These are phyloP conservation scores for Drosophila leontia DNA, from an alignment of 1,140 invertebrate genomes.

Conservation along the genomic window DNA sequence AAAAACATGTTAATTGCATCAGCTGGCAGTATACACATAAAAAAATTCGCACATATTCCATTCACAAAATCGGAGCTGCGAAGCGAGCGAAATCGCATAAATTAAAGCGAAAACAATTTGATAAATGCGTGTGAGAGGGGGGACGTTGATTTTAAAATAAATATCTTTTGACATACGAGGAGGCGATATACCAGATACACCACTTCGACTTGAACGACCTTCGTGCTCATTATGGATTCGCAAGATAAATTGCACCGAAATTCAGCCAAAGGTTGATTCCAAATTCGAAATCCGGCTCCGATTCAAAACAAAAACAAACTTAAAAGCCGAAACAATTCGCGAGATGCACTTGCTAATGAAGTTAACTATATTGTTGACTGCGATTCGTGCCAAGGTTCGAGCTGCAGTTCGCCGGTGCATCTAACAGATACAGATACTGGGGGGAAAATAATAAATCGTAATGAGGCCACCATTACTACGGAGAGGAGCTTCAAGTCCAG, in stretches of 20 bases:
- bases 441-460: conserved; percentile 54
- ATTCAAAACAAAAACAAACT: conserved; percentile 13
- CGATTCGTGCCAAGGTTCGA: conserved; percentile 71
- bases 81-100: conserved; percentile 32
- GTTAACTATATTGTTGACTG: conserved; percentile 61
- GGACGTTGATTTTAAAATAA: conserved; percentile 47
- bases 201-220: conserved; percentile 50
- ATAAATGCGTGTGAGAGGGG: conserved; percentile 52
- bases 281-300: conserved; percentile 15
- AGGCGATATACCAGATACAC: conserved; percentile 46
- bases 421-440: conserved; percentile 52
- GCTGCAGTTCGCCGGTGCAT: conserved; percentile 38
- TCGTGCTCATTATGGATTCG: conserved; percentile 66
- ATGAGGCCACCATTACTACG: conserved; percentile 57
- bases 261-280: conserved; percentile 18
- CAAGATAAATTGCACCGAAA: conserved; percentile 49
- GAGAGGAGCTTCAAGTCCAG: conserved; percentile 16
- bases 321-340: conserved; percentile 37
- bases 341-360: conserved; percentile 70
- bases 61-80: conserved; percentile 51
- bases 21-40: conserved; percentile 38
- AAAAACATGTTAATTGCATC: conserved; percentile 72
- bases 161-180: conserved; percentile 53
- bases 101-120: conserved; percentile 52
- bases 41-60: conserved; percentile 50